A percentile compares a stretch with the other conserved stretches of the same genome.
Conservation (phyloP, 2,888 invertebrate genomes). For the Allophyes oxyacanthae region DNA sequence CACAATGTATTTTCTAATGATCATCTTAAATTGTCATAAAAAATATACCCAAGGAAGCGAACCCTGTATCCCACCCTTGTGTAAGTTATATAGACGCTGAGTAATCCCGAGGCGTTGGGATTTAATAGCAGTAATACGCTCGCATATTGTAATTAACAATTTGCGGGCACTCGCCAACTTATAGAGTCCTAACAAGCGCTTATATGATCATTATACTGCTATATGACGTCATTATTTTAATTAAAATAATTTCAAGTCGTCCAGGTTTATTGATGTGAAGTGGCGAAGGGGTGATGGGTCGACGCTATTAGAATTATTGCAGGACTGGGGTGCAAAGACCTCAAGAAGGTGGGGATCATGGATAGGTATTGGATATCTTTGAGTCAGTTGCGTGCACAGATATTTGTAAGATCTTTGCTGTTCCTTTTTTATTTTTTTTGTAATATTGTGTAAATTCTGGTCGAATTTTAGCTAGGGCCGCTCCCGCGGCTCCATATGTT, state of each 20-base stretch:
- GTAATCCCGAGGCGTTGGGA: constrained; percentile 59
- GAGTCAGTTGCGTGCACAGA: too few species aligned
- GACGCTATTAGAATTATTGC: not conserved
- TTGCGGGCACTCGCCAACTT: constrained; percentile 44
- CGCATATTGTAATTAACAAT: constrained; percentile 56
- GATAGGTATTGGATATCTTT: too few species aligned
- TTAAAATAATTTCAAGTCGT: constrained; percentile 39
- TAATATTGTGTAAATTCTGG: too few species aligned
- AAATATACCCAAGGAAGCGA: not conserved
- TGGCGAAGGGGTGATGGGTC: constrained; percentile 5
- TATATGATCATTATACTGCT: constrained; percentile 39
- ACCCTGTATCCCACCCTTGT: constrained; percentile 2
- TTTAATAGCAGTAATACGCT: constrained; percentile 53
- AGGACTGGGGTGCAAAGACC: too few species aligned
- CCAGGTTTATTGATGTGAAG: constrained; percentile 21
- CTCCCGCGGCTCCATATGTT: too few species aligned
- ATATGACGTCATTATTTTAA: constrained; percentile 44
- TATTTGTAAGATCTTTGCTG: too few species aligned
- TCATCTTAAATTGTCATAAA: too few species aligned
- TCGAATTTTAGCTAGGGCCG: too few species aligned
- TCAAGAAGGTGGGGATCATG: too few species aligned
- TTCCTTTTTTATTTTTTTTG: too few species aligned
- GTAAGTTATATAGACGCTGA: constrained; percentile 41
- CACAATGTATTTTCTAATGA: too few species aligned
- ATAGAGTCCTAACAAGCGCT: constrained; percentile 50